These are phyloP conservation scores for Parnassius smintheus DNA, from an alignment of 2,888 invertebrate genomes.

Conservation along the genomic window DNA sequence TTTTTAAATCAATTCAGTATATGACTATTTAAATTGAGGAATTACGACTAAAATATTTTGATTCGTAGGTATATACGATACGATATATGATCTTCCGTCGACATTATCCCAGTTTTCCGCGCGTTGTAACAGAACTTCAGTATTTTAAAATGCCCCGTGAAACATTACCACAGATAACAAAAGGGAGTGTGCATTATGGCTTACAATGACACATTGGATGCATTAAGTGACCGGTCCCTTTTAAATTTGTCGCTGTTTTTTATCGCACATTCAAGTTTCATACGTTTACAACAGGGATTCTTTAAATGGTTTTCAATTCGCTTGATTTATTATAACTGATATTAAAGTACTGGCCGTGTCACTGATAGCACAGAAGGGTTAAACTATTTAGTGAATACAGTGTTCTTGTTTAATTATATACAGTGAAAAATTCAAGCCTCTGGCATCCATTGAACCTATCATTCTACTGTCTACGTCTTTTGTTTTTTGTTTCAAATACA, in stretches of 20 bases:
- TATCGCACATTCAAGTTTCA: conserved; percentile 6
- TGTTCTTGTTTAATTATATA: not conserved
- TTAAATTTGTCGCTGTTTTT: conserved; percentile 24
- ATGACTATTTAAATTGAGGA: too few species aligned
- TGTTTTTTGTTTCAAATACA: not conserved
- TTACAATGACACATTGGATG: conserved; percentile 33
- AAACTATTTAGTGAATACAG: not conserved
- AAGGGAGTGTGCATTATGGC: conserved; percentile 29
- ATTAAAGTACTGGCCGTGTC: not conserved
- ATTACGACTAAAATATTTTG: too few species aligned
- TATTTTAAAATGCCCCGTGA: conserved; percentile 26
- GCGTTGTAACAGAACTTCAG: not conserved
- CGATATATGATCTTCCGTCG: not conserved
- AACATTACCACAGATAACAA: conserved; percentile 34
- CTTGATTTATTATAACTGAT: conserved; percentile 10
- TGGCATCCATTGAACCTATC: too few species aligned
- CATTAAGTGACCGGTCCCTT: conserved; percentile 28
- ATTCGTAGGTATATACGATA: not conserved
- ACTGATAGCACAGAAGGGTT: not conserved
- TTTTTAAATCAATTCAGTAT: too few species aligned
- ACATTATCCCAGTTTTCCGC: not conserved
- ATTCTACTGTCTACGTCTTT: not conserved
- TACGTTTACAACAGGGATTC: conserved; percentile 4
- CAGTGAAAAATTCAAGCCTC: too few species aligned
- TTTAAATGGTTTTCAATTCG: conserved; percentile 10